Percentiles rank a stretch among this genome's conserved stretches.
Evolutionary conservation across 2,888 invertebrate genomes (phyloP).

Genomic region (Oscheius sp.): DNA sequence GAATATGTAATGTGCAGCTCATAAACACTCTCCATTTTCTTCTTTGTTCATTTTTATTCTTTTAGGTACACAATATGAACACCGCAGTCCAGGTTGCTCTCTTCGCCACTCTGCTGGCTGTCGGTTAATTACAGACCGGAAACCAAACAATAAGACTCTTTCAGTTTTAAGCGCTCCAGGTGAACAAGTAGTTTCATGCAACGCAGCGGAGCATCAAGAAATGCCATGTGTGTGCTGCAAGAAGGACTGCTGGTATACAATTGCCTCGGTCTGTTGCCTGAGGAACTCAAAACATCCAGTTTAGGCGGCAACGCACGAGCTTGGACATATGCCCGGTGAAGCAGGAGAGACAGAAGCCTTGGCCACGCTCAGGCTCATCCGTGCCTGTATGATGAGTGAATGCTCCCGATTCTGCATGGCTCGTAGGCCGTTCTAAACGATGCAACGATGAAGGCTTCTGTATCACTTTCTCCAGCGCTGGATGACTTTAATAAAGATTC

Average conservation of each 20-base stretch:
- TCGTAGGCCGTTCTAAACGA: constrained; percentile 34
- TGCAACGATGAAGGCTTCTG: background rate
- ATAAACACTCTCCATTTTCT: background rate
- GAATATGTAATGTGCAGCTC: constrained; percentile 6
- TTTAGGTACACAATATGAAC: constrained; percentile 26
- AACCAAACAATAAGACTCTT: background rate
- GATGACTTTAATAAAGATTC: background rate
- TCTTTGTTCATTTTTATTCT: background rate
- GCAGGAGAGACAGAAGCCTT: constrained; percentile 71
- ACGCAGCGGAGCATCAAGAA: constrained; percentile 51
- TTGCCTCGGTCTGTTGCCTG: constrained; percentile 58
- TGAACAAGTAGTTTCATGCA: constrained; percentile 43
- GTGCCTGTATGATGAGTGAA: constrained; percentile 70
- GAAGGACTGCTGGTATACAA: constrained; percentile 72
- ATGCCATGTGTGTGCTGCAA: constrained; percentile 72
- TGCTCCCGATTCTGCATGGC: constrained; percentile 60
- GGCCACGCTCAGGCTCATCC: constrained; percentile 69
- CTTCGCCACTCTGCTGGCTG: constrained; percentile 19
- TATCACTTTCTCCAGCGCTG: constrained; percentile 32
- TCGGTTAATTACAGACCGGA: background rate
- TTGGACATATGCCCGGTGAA: constrained; percentile 72
- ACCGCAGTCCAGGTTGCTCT: constrained; percentile 23
- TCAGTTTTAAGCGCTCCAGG: constrained; percentile 33
- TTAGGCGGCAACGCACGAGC: constrained; percentile 70
- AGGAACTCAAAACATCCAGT: background rate